Conservation (phyloP, 2,888 invertebrate genomes). For the Xylota sylvarum region DNA sequence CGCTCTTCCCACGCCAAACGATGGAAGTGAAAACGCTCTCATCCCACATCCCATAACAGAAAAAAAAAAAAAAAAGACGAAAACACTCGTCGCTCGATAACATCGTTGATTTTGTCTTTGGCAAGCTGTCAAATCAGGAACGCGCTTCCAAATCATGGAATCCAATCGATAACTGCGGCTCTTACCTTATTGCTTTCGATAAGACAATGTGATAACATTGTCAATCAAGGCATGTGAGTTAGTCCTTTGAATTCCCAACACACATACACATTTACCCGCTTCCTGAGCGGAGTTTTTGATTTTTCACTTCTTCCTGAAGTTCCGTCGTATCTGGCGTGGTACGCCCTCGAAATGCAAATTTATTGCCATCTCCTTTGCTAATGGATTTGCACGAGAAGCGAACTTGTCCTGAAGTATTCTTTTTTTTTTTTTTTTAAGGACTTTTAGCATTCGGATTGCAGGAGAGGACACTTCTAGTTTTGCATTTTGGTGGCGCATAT, state of each 20-base stretch:
- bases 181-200: constrained; percentile 13
- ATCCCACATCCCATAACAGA: neutral
- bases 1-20: neutral
- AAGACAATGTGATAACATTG: constrained; percentile 11
- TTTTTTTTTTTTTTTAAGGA: constrained; percentile 1
- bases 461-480: neutral
- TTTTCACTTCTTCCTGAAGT: neutral
- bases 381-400: constrained; percentile 16
- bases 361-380: constrained; percentile 44
- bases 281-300: constrained; percentile 1
- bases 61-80: neutral
- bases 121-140: constrained; percentile 4
- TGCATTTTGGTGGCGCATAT: constrained; percentile 39
- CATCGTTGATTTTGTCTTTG: constrained; percentile 4
- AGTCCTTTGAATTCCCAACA: constrained; percentile 13
- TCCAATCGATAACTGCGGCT: constrained; percentile 30
- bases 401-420: neutral
- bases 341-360: constrained; percentile 28
- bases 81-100: neutral
- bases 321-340: neutral
- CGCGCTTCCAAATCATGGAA: constrained; percentile 21
- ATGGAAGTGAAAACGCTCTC: neutral
- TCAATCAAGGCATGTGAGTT: constrained; percentile 6
- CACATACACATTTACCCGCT: neutral
- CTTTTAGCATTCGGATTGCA: neutral